Base-by-base conservation (phyloP, 2,113 vertebrate species). In the Proteles cristata region DNA sequence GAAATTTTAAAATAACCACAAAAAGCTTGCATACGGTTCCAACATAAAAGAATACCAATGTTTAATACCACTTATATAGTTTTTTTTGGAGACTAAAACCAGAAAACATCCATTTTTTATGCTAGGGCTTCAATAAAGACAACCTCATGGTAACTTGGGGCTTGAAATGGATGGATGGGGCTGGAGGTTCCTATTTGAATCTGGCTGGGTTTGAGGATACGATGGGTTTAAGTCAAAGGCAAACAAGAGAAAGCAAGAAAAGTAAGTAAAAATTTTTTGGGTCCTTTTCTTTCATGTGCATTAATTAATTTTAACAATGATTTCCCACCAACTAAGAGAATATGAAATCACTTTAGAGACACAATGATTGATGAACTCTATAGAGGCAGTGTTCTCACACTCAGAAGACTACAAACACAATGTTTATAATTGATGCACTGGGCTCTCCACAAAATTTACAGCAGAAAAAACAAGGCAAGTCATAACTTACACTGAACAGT, bases 1-100 rank as follows among this genome's bases (percentile, higher is more conserved):
- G 23, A 91, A 90, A 61, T 66, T 89, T 96, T 86, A 93, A 93
- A 96, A 85, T 81, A 45, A 89, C 14, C 50, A 94, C 14, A 33
- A 90, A 65, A 11, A 84, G 39, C 48, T 14, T 66, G 28, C 7
- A 31, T 73, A 81, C 6, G 79, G 50, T 89, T 90, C 63, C 43
- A 19, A 28, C 45, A 86, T 84, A 50, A 86, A 88, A 89, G 39
- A 68, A 73, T 83, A 93, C 12, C 33, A 9, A 83, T 87, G 89
- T 94, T 55, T 89, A 94, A 81, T 28, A 71, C 1, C 25, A 77
- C 45, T 61, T 45, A 88, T 31, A 66, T 35, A 81, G 43, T 7
- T 50, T 74, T 12, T 94, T 48, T 81, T 50, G 77, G 79, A 95
- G 68, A 79, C 31, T 11, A 35, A 85, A 80, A 28, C 48, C 39